These are phyloP conservation scores for Subacronicta megacephala DNA, from an alignment of 2,888 invertebrate species.

Conservation along the genomic window DNA sequence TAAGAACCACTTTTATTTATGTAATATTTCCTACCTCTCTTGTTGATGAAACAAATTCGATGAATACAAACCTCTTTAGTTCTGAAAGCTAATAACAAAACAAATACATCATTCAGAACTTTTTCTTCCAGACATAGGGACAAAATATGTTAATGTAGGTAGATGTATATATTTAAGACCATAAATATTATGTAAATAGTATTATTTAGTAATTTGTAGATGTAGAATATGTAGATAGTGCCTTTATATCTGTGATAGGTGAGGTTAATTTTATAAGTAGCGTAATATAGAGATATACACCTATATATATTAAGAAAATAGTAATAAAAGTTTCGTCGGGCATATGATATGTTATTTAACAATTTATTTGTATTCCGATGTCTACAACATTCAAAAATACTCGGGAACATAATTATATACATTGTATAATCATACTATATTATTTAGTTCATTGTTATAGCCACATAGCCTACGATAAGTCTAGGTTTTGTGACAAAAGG, in stretches of 20 bases:
- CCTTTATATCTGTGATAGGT: conserved; percentile 45
- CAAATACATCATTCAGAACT: too few species aligned
- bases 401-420: too few species aligned
- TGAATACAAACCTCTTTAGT: too few species aligned
- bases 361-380: conserved; percentile 3
- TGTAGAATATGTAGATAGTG: conserved; percentile 27
- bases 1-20: too few species aligned
- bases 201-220: neutral
- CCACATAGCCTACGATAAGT: too few species aligned
- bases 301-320: neutral
- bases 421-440: neutral
- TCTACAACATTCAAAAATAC: neutral
- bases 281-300: conserved; percentile 26
- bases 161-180: neutral
- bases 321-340: neutral
- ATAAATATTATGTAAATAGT: conserved; percentile 4
- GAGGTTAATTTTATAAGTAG: conserved; percentile 20
- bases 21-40: too few species aligned
- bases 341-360: neutral
- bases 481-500: too few species aligned
- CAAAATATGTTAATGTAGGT: neutral
- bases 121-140: neutral
- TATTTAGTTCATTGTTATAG: neutral
- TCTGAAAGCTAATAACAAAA: too few species aligned
- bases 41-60: too few species aligned